Evolutionary conservation across 2,888 invertebrate genomes (phyloP), one percentile per base, ranked within the genome.

Genomic region (Andrena praecox): DNA sequence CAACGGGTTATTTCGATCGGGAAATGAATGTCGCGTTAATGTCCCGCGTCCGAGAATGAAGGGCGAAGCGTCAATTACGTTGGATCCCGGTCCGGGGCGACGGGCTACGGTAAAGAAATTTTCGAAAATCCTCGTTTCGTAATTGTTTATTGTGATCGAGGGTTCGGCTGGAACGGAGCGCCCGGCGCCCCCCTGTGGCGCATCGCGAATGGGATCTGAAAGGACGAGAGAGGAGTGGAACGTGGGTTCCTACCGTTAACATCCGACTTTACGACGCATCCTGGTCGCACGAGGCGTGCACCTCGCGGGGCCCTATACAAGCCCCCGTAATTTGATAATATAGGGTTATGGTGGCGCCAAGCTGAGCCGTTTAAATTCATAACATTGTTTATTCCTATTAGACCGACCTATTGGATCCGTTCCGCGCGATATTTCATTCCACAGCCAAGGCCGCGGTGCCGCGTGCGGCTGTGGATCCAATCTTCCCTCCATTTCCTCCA

Each of bases 301-400:
- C 82, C 84, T 85, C 87, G 87, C 85, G 86, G 87, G 75, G 59
- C 79, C 81, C 77, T 70, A 79, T 87, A 83, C 76, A 82, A 88
- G 85, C 82, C 86, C 85, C 87, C 87, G 90, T 92, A 92, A 92
- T 92, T 92, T 89, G 92, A 92, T 92, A 92, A 92, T 92, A 89
- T 89, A 91, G 88, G 90, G 91, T 92, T 91, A 91, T 91, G 84
- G 90, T 89, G 92, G 91, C 92, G 92, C 92, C 92, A 91, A 91
- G 90, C 88, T 89, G 87, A 77, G 88, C 86, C 86, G 85, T 89
- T 90, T 87, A 88, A 89, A 92, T 90, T 90, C 91, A 89, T 91
- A 91, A 91, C 86, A 90, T 89, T 91, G 91, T 91, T 91, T 88
- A 88, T 90, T 91, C 86, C 86, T 86, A 88, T 86, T 90, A 90